Conservation (phyloP, 2,113 vertebrate genomes). For the Casuarius casuarius region DNA sequence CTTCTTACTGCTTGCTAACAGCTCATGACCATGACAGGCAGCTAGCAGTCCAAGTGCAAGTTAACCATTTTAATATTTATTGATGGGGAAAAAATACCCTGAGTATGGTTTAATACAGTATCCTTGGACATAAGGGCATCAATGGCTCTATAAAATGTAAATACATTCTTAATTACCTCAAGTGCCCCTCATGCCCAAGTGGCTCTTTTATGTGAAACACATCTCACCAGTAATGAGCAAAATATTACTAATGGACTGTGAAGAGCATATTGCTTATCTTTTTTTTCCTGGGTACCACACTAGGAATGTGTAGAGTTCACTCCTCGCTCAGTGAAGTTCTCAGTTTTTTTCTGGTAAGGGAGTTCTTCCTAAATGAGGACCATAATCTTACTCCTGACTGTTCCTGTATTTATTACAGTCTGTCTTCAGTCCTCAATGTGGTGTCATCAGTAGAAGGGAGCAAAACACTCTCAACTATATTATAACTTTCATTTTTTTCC, state of each 20-base stretch:
- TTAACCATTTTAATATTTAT: constrained; percentile 79
- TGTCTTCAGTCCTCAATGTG: background rate
- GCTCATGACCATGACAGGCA: constrained; percentile 29
- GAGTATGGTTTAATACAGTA: constrained; percentile 53
- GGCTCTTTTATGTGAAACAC: constrained; percentile 63
- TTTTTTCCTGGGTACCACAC: background rate
- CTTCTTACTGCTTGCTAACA: background rate
- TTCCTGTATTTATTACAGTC: background rate
- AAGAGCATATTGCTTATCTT: constrained; percentile 46
- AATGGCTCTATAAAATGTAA: constrained; percentile 75
- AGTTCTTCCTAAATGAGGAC: background rate
- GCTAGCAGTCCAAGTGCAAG: constrained; percentile 48
- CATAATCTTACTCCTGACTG: background rate
- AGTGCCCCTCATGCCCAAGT: constrained; percentile 74
- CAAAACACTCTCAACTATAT: background rate
- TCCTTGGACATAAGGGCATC: constrained; percentile 62
- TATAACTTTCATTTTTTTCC: background rate
- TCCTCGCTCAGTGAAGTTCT: background rate
- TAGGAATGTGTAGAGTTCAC: background rate
- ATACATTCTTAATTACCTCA: constrained; percentile 80
- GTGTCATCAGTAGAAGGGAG: background rate
- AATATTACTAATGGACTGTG: constrained; percentile 71
- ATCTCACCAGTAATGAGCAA: constrained; percentile 73
- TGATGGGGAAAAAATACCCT: constrained; percentile 57
- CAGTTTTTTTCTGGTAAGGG: background rate